Conservation (phyloP, 2,888 invertebrate species). For the Coelinius sp. region DNA sequence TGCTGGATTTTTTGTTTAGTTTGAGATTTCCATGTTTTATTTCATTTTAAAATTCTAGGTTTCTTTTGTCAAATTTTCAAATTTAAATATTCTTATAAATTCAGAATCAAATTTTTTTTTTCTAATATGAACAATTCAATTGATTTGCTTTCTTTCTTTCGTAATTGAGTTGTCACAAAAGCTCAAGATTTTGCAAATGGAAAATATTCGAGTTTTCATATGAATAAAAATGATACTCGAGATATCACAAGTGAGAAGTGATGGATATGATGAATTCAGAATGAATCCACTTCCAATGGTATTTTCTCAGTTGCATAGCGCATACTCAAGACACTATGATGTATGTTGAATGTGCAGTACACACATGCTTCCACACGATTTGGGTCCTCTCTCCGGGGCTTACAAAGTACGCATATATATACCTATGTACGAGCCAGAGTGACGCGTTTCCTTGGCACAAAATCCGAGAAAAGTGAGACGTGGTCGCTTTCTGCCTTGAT, state of each 20-base stretch:
- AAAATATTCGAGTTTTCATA: neutral
- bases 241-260: slow-evolving; percentile 7
- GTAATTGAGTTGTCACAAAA: no score
- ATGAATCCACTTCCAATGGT: slow-evolving; percentile 59
- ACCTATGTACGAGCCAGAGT: slow-evolving; percentile 25
- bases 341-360: slow-evolving; percentile 47
- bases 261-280: slow-evolving; percentile 7
- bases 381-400: slow-evolving; percentile 23
- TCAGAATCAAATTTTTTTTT: no score
- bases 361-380: slow-evolving; percentile 42
- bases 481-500: slow-evolving; percentile 66
- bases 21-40: no score
- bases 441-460: slow-evolving; percentile 49
- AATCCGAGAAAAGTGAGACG: slow-evolving; percentile 53
- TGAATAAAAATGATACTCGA: neutral
- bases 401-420: slow-evolving; percentile 17
- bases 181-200: neutral
- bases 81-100: no score
- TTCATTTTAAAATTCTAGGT: no score
- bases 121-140: no score
- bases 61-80: no score
- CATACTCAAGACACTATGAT: slow-evolving; percentile 42
- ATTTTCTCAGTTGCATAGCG: slow-evolving; percentile 38
- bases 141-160: no score
- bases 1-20: no score